These are phyloP conservation scores for Dryocosmus kuriphilus DNA, from an alignment of 2,888 invertebrate genomes.

Conservation along the genomic window DNA sequence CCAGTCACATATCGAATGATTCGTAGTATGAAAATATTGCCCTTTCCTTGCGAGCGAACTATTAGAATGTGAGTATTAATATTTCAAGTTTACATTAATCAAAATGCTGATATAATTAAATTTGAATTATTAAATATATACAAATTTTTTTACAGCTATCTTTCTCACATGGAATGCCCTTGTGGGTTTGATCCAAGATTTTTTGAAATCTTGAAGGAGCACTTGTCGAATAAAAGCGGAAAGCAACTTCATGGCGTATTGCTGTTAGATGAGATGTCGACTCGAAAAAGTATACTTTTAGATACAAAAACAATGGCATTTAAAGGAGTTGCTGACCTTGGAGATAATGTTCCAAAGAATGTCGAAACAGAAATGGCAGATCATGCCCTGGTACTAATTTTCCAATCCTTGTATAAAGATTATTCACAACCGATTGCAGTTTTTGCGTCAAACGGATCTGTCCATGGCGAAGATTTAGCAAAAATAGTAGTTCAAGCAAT, in stretches of 20 bases:
- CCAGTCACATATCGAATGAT: too few species aligned
- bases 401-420: constrained; percentile 51
- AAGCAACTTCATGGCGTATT: not conserved
- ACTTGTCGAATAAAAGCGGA: not conserved
- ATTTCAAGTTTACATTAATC: too few species aligned
- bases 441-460: constrained; percentile 51
- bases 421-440: constrained; percentile 54
- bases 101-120: too few species aligned
- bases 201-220: not conserved
- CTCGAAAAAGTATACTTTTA: not conserved
- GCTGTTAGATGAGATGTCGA: too few species aligned
- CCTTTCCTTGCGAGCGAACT: too few species aligned
- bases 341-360: not conserved
- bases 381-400: constrained; percentile 55
- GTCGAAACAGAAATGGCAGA: constrained; percentile 44
- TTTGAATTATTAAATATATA: too few species aligned
- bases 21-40: too few species aligned
- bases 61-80: too few species aligned
- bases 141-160: not conserved
- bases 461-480: constrained; percentile 47
- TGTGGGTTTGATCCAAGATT: too few species aligned
- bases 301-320: not conserved
- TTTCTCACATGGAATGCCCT: not conserved
- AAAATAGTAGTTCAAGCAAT: constrained; percentile 53
- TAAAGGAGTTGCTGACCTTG: not conserved